These are phyloP conservation scores for Cyprinella venusta DNA, from an alignment of 2,797 vertebrate genomes.

Conservation along the genomic window DNA sequence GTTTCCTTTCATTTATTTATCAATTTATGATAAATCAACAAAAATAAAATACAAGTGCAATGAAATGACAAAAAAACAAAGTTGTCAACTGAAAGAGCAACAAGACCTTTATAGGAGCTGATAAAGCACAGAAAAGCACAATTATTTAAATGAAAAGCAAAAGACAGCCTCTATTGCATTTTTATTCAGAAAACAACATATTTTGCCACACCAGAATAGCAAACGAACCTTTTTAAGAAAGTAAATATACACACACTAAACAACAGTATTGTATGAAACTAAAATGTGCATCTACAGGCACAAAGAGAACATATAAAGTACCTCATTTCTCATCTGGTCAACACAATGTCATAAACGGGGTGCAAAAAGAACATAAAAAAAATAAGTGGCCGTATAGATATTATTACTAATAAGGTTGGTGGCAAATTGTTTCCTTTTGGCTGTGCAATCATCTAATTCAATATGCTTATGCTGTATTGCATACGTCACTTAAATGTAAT, in stretches of 20 bases:
- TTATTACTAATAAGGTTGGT: neutral
- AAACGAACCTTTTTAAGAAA: conserved; percentile 18
- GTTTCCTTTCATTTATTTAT: neutral
- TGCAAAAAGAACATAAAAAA: conserved; percentile 18
- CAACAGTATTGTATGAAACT: conserved; percentile 12
- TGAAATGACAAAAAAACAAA: neutral
- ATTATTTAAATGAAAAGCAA: neutral
- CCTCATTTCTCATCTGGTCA: conserved; percentile 27
- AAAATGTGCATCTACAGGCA: neutral
- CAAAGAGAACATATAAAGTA: conserved; percentile 40
- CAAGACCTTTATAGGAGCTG: no score
- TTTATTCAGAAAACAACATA: conserved; percentile 56
- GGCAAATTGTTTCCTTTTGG: neutral
- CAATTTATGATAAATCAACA: neutral
- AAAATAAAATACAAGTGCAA: neutral
- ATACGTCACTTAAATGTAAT: neutral
- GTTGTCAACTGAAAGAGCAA: neutral
- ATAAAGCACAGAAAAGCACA: neutral
- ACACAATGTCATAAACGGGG: neutral
- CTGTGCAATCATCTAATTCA: conserved; percentile 10
- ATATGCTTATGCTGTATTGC: neutral
- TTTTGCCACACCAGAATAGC: conserved; percentile 30
- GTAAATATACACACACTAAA: conserved; percentile 33
- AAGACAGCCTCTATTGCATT: conserved; percentile 8
- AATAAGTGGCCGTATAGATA: neutral